phyloP scores from a whole-genome alignment of 2,113 vertebrate genomes.

The Dromiciops gliroides region DNA sequence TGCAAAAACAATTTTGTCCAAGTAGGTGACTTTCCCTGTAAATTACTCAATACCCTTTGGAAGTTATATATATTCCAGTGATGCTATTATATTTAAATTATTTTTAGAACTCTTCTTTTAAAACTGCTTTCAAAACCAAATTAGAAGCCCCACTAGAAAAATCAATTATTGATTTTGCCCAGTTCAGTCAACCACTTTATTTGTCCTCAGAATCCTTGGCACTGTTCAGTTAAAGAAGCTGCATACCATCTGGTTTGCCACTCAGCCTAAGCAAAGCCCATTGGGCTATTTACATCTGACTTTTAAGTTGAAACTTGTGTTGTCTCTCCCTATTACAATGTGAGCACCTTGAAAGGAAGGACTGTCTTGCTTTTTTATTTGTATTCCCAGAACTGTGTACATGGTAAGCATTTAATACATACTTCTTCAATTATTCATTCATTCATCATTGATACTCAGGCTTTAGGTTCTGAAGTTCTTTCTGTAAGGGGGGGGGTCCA shows the following conservation, averaged over 20 bases:
- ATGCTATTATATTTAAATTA: background rate
- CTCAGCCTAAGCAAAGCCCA: background rate
- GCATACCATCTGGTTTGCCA: background rate
- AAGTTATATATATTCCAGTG: background rate
- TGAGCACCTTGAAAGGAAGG: background rate
- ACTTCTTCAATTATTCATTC: background rate
- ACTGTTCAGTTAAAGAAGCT: background rate
- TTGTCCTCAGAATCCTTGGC: constrained; percentile 5
- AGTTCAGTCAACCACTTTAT: constrained; percentile 43
- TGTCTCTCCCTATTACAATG: background rate
- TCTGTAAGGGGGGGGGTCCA: background rate
- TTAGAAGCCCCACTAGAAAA: constrained; percentile 22
- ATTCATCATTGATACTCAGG: background rate
- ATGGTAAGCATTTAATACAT: background rate
- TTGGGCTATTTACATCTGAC: background rate
- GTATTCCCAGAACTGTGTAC: background rate
- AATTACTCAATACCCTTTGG: background rate
- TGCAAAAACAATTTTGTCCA: background rate
- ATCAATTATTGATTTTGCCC: constrained; percentile 3
- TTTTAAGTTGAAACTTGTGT: background rate
- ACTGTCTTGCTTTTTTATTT: background rate
- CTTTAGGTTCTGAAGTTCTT: background rate
- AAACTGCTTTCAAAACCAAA: constrained; percentile 52
- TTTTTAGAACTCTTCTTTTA: constrained; percentile 42
- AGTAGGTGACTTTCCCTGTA: background rate